These are phyloP conservation scores for Strix uralensis DNA, from an alignment of 2,113 vertebrate species.

Conservation along the genomic window DNA sequence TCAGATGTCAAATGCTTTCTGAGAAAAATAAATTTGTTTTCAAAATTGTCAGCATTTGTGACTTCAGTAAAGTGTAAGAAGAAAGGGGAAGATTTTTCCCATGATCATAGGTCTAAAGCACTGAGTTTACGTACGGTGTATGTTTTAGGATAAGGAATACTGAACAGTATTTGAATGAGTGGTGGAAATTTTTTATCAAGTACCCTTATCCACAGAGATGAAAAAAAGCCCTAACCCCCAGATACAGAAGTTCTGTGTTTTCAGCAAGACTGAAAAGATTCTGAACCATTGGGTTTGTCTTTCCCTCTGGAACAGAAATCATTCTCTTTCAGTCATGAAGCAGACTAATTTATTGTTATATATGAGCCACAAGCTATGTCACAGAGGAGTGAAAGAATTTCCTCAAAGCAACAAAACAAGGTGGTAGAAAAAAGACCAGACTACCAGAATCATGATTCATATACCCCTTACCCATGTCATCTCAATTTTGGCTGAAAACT, in stretches of 20 bases:
- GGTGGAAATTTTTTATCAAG: not conserved
- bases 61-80: not conserved
- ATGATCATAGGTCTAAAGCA: not conserved
- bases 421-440: not conserved
- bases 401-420: not conserved
- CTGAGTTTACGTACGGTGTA: fast-evolving
- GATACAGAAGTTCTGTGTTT: not conserved
- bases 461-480: not conserved
- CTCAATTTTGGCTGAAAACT: not conserved
- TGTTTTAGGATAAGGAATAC: not conserved
- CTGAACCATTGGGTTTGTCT: not conserved
- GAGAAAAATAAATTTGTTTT: not conserved
- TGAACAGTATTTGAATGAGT: not conserved
- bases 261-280: not conserved
- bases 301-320: not conserved
- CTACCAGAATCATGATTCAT: not conserved
- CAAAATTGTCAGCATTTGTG: not conserved
- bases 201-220: not conserved
- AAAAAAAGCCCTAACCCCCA: not conserved
- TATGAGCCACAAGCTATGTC: not conserved
- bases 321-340: not conserved
- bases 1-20: not conserved
- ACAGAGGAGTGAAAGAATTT: not conserved
- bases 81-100: not conserved
- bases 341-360: not conserved